These are phyloP conservation scores for Lysandra coridon DNA, from an alignment of 2,888 invertebrate genomes.

Conservation along the genomic window DNA sequence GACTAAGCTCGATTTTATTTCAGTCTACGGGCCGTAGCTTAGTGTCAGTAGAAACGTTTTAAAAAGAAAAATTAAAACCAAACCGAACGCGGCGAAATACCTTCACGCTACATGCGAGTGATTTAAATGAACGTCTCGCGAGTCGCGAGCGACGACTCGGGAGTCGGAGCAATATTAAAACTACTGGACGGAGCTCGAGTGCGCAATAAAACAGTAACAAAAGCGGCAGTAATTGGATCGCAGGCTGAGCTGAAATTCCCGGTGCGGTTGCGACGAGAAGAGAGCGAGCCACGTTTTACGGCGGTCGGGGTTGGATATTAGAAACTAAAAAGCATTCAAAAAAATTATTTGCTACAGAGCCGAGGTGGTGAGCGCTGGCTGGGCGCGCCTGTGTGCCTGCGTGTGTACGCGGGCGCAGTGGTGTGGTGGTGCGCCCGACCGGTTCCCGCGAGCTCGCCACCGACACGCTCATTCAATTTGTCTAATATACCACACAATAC, in stretches of 20 bases:
- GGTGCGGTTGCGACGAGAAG: slow-evolving; percentile 1
- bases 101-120: neutral
- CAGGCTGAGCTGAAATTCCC: neutral
- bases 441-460: slow-evolving; percentile 43
- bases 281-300: slow-evolving; percentile 10
- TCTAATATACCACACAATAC: slow-evolving; percentile 50
- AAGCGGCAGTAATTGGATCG: slow-evolving; percentile 9
- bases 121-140: neutral
- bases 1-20: too few species aligned
- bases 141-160: neutral
- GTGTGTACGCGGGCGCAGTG: slow-evolving; percentile 35
- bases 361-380: slow-evolving; percentile 33
- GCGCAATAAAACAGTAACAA: neutral
- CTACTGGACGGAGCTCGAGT: neutral
- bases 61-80: neutral
- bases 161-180: neutral
- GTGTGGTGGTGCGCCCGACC: slow-evolving; percentile 44
- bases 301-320: slow-evolving; percentile 21
- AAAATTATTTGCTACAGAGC: slow-evolving; percentile 32
- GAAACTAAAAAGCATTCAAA: slow-evolving; percentile 23
- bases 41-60: neutral
- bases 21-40: too few species aligned
- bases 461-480: slow-evolving; percentile 57
- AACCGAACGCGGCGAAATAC: neutral
- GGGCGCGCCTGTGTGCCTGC: slow-evolving; percentile 37